Conservation (phyloP, 2,113 vertebrate genomes). For the Greenwoodochromis staneri region DNA sequence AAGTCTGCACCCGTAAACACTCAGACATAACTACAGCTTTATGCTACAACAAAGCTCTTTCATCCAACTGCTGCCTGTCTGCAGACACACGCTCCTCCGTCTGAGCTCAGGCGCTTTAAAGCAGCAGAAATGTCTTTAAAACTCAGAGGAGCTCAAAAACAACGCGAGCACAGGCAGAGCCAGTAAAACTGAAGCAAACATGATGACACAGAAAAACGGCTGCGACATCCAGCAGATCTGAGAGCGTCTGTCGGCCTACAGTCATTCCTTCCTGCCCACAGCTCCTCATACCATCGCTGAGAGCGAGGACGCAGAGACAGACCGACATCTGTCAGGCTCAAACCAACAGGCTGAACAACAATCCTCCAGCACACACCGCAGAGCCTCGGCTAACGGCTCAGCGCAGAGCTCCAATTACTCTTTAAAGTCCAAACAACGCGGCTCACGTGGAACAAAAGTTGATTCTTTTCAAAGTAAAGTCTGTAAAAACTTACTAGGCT, state of each 20-base stretch:
- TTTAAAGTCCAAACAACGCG: fast-evolving
- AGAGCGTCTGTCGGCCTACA: not conserved
- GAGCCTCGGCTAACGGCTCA: not conserved
- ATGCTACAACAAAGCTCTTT: not conserved
- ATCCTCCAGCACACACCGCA: not conserved
- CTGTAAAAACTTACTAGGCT: not conserved
- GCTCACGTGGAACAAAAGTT: not conserved
- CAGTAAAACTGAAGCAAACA: not conserved
- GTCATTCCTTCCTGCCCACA: slow-evolving; percentile 39
- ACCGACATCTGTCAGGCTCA: not conserved
- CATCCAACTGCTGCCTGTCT: not conserved
- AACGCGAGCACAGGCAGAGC: not conserved
- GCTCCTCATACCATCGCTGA: not conserved
- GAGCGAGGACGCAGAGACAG: not conserved
- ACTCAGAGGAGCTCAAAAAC: not conserved
- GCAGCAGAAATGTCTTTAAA: not conserved
- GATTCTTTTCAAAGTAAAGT: not conserved
- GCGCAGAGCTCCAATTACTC: not conserved
- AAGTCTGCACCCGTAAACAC: not conserved
- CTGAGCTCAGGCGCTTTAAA: not conserved
- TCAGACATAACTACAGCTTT: not conserved
- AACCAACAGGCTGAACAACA: not conserved
- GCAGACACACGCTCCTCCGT: fast-evolving
- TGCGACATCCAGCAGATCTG: not conserved
- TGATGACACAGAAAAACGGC: not conserved